These are phyloP conservation scores for Sitodiplosis mosellana DNA, from an alignment of 1,140 invertebrate genomes.

Conservation along the genomic window DNA sequence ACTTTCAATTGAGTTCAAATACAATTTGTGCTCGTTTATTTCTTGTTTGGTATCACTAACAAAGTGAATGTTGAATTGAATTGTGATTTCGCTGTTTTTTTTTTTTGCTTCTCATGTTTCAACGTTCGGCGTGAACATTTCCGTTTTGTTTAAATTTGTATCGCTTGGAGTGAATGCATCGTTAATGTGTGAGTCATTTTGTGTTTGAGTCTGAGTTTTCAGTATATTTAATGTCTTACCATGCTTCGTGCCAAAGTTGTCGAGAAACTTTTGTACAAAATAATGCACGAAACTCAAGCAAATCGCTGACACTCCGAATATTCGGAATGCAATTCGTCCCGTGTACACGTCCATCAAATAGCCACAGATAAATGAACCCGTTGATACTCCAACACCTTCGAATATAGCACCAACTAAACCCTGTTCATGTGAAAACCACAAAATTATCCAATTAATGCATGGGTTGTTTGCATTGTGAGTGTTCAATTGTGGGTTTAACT, in stretches of 20 bases:
- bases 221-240: neutral
- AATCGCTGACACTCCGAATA: slow-evolving; percentile 48
- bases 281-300: slow-evolving; percentile 41
- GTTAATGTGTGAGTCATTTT: no score
- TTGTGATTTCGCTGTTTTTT: no score
- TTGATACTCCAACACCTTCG: slow-evolving; percentile 64
- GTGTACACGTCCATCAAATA: slow-evolving; percentile 36
- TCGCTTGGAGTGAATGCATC: no score
- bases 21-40: no score
- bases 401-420: slow-evolving; percentile 69
- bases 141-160: no score
- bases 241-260: neutral
- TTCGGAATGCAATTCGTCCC: slow-evolving; percentile 43
- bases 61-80: no score
- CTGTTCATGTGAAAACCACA: slow-evolving; percentile 25
- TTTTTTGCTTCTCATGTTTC: no score
- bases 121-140: no score
- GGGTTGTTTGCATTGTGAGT: neutral
- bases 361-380: slow-evolving; percentile 57
- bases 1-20: no score
- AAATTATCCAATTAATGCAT: neutral
- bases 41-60: no score
- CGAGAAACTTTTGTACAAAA: slow-evolving; percentile 23
- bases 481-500: neutral
- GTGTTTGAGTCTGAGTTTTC: no score